Percentiles rank a stretch among this genome's conserved stretches.
phyloP scores from a whole-genome alignment of 2,797 vertebrate species.

The Miichthys miiuy region DNA sequence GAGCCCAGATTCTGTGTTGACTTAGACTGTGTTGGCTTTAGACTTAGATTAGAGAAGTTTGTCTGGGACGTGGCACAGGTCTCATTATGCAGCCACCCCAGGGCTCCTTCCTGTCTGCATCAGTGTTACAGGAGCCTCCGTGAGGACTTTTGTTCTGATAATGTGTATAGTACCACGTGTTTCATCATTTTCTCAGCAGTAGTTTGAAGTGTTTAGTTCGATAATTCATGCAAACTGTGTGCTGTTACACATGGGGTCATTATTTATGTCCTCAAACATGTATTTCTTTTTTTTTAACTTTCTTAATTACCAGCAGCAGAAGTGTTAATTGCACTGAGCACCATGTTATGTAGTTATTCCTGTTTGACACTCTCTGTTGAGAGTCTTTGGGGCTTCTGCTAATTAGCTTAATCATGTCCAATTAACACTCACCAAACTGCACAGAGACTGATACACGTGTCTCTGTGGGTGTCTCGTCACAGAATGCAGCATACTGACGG shows the following conservation, averaged over 20 bases:
- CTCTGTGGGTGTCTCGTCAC: conserved; percentile 4
- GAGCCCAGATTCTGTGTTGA: background rate
- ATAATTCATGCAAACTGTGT: background rate
- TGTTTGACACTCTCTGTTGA: conserved; percentile 27
- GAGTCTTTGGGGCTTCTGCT: conserved; percentile 42
- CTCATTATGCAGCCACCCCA: background rate
- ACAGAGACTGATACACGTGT: conserved; percentile 7
- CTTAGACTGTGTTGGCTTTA: background rate
- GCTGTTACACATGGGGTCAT: background rate
- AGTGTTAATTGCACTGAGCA: conserved; percentile 45
- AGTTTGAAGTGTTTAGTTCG: background rate
- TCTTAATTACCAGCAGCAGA: conserved; percentile 9
- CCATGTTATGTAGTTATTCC: conserved; percentile 14
- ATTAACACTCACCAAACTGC: conserved; percentile 44
- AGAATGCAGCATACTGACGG: conserved; percentile 1
- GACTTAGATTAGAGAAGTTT: background rate
- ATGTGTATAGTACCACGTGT: background rate
- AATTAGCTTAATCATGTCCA: conserved; percentile 52
- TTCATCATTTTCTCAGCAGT: background rate
- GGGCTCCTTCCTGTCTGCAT: background rate
- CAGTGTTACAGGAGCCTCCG: background rate
- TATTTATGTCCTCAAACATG: background rate
- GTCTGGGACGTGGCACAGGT: background rate
- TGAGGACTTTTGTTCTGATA: background rate
- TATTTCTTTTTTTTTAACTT: background rate